A percentile compares a stretch with the other conserved stretches of the same genome.
Evolutionary conservation across 2,888 invertebrate genomes (phyloP).

Genomic region (Tiliacea aurago): DNA sequence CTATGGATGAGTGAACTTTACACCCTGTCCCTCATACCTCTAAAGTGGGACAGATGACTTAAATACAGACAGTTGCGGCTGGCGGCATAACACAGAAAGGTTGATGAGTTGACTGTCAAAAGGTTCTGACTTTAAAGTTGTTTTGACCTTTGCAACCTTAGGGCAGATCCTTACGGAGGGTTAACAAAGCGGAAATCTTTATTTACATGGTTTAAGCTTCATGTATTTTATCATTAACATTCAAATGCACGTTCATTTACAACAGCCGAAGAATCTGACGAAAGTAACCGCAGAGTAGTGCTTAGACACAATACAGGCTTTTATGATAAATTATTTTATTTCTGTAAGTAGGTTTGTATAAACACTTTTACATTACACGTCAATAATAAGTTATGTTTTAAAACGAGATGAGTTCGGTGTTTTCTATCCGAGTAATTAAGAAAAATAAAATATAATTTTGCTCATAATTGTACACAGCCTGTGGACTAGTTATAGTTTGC

Average conservation of each 20-base stretch:
- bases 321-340: no score
- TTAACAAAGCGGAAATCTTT: neutral
- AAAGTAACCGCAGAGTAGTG: neutral
- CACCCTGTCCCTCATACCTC: no score
- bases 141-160: constrained; percentile 1
- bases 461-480: no score
- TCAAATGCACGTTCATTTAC: neutral
- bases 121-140: constrained; percentile 7
- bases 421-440: no score
- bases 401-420: no score
- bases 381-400: no score
- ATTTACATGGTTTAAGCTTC: neutral
- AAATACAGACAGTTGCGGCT: neutral
- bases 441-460: no score
- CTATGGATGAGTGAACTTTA: no score
- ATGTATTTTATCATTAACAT: neutral
- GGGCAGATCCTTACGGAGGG: neutral
- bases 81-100: neutral
- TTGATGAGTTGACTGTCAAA: constrained; percentile 22
- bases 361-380: no score
- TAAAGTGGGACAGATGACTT: neutral
- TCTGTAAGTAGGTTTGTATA: no score
- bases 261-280: neutral
- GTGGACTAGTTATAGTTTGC: no score
- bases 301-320: neutral